phyloP scores from a whole-genome alignment of 2,888 invertebrate genomes.

The Leucoptera coffeella region DNA sequence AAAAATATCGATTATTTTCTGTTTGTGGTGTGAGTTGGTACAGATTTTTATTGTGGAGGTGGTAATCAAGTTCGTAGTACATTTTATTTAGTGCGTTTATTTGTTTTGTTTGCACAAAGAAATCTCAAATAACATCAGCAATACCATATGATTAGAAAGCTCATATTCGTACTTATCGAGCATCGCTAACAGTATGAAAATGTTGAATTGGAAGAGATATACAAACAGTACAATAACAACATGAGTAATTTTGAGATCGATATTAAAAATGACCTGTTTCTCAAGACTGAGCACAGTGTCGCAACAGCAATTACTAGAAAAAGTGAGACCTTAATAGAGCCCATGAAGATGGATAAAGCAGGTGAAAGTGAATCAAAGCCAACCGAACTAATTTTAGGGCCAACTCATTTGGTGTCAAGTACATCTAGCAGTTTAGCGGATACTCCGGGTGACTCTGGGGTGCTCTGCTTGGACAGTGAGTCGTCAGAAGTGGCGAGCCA shows the following conservation, averaged over 20 bases:
- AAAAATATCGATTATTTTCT: too few species aligned
- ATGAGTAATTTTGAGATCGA: too few species aligned
- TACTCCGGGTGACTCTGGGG: constrained; percentile 77
- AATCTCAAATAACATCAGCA: too few species aligned
- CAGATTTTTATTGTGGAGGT: too few species aligned
- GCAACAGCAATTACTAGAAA: constrained; percentile 30
- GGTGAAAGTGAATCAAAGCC: constrained; percentile 30
- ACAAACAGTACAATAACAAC: too few species aligned
- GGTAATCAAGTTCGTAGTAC: too few species aligned
- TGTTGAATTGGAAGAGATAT: constrained; percentile 34
- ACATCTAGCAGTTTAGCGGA: constrained; percentile 57
- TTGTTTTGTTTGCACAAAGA: too few species aligned
- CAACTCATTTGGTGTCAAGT: constrained; percentile 45
- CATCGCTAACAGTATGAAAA: too few species aligned
- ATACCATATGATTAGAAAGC: too few species aligned
- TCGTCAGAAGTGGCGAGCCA: constrained; percentile 58
- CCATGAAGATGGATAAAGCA: constrained; percentile 29
- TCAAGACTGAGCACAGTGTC: constrained; percentile 45
- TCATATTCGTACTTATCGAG: too few species aligned
- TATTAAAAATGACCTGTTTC: constrained; percentile 50
- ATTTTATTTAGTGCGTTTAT: too few species aligned
- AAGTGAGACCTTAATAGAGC: constrained; percentile 31
- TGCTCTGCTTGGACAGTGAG: constrained; percentile 66
- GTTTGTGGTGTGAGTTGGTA: too few species aligned
- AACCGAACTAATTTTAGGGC: constrained; percentile 37